Evolutionary conservation across 2,888 invertebrate species (phyloP), one percentile per base, ranked within the genome.

Genomic region (Ichneumoninae sp.): DNA sequence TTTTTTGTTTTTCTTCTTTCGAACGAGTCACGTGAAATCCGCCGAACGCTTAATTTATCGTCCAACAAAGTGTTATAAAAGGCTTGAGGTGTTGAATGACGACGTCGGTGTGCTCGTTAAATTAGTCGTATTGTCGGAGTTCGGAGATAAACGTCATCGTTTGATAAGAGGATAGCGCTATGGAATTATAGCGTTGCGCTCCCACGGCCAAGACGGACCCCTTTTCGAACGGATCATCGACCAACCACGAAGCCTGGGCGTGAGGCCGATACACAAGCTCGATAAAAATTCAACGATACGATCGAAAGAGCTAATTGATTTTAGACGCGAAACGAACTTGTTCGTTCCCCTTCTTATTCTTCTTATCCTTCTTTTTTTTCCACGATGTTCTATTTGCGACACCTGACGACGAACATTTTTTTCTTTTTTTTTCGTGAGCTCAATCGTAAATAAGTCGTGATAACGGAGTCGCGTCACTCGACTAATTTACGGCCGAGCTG

Each of bases 361-460:
- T 69, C 74, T 75, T 50, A 1, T 50, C 44, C 36, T 73, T 44
- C 5, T 44, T 26, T 40, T 57, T 73, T 73, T 30, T 40, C 10
- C 16, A 33, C 13, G 60, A 22, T 22, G 26, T 36, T 44, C 73
- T 73, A 73, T 73, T 60, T 73, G 60, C 44, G 73, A 57, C 22
- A 63, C 63, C 63, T 70, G 52, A 36, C 40, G 47, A 26, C 19
- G 40, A 40, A 66, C 30, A 30, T 63, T 63, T n/a, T 52, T 19
- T 50, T 40, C 0, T 3, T 10, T 40, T 50, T 50, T 40, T 19
- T 22, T 63, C 50, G 40, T 40, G 63, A 63, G 57, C 66, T 69
- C n/a, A 33, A 40, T 70, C 54, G 69, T 70, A 65, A 83, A 74
- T 74, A 77, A 68, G 69, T 16, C 30, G 8, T 52, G 81, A 81